Conservation (phyloP, 2,888 invertebrate species). For the Molorchus minor region DNA sequence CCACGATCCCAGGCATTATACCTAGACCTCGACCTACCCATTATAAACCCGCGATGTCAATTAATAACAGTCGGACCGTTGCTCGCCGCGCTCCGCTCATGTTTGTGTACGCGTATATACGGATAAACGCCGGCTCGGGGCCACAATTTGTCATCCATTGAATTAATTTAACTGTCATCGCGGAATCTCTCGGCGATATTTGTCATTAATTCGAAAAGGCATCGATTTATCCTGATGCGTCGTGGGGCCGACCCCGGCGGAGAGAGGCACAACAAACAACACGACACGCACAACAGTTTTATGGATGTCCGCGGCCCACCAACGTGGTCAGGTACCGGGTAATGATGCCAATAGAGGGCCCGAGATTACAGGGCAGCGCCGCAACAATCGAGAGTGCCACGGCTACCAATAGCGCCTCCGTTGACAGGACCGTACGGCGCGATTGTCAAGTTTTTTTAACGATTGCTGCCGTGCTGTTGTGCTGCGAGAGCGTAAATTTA, state of each 20-base stretch:
- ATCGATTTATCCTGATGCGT: slow-evolving; percentile 35
- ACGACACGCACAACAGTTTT: slow-evolving; percentile 4
- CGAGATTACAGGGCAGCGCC: slow-evolving; percentile 59
- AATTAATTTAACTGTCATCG: slow-evolving; percentile 43
- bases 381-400: slow-evolving; percentile 46
- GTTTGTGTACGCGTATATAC: too few species aligned
- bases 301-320: slow-evolving; percentile 44
- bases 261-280: too few species aligned
- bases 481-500: too few species aligned
- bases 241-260: slow-evolving; percentile 13
- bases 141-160: slow-evolving; percentile 44
- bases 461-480: too few species aligned
- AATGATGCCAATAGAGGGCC: slow-evolving; percentile 52
- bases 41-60: slow-evolving; percentile 23
- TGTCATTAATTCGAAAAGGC: slow-evolving; percentile 38
- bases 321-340: slow-evolving; percentile 49
- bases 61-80: slow-evolving; percentile 39
- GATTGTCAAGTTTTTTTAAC: too few species aligned
- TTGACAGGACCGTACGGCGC: slow-evolving; percentile 39
- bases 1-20: too few species aligned
- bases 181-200: slow-evolving; percentile 37
- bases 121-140: slow-evolving; percentile 37
- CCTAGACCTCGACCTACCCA: too few species aligned
- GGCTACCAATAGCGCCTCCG: slow-evolving; percentile 38
- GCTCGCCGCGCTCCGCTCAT: slow-evolving; percentile 20